Conservation (phyloP, 2,113 vertebrate genomes). For the Epinephelus lanceolatus region DNA sequence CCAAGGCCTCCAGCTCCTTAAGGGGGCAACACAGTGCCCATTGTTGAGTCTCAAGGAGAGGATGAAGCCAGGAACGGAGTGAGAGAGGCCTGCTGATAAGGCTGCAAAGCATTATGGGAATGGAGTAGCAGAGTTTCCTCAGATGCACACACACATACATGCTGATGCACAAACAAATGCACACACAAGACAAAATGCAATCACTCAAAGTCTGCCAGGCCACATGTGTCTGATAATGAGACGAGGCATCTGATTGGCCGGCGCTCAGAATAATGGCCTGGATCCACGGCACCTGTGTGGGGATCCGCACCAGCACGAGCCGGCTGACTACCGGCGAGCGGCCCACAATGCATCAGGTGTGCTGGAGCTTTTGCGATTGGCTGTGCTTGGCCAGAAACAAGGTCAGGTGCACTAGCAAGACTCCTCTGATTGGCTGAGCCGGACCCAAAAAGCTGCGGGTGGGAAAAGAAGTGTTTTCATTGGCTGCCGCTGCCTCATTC, state of each 20-base stretch:
- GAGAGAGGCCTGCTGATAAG: constrained; percentile 72
- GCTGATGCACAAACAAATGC: constrained; percentile 9
- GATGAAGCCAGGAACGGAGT: constrained; percentile 61
- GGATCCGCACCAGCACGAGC: constrained; percentile 37
- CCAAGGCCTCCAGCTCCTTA: constrained; percentile 61
- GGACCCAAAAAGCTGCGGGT: constrained; percentile 66
- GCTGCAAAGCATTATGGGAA: constrained; percentile 68
- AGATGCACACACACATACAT: constrained; percentile 16
- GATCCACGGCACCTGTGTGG: constrained; percentile 74
- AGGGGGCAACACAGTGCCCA: constrained; percentile 73
- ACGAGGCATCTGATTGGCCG: constrained; percentile 66
- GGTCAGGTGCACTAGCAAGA: constrained; percentile 70
- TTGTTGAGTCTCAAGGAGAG: constrained; percentile 72
- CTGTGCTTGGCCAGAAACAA: constrained; percentile 69
- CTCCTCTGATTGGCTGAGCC: constrained; percentile 70
- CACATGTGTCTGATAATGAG: constrained; percentile 64
- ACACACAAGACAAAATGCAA: constrained; percentile 42
- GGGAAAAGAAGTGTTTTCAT: constrained; percentile 59
- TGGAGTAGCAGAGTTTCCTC: constrained; percentile 30
- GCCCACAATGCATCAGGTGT: constrained; percentile 78
- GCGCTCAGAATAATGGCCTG: constrained; percentile 53
- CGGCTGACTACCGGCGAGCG: constrained; percentile 34
- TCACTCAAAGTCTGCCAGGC: constrained; percentile 62
- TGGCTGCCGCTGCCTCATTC: constrained; percentile 67
- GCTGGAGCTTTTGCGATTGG: constrained; percentile 70